Base-by-base conservation (phyloP, 2,797 vertebrate genomes). In the Alcedo atthis region DNA sequence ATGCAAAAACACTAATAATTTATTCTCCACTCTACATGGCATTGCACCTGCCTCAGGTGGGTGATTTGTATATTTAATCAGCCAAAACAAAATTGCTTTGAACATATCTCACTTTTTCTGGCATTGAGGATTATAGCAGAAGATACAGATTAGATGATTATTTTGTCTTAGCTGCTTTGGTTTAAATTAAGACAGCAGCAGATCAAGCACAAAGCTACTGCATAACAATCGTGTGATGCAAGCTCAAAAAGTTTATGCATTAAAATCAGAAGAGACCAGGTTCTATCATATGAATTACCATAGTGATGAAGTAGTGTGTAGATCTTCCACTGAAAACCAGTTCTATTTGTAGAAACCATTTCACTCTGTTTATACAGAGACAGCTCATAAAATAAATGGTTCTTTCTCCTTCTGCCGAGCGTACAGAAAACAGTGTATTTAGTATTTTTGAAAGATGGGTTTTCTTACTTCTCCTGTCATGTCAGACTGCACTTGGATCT, bases 51-150 rank as follows among this genome's bases (percentile, higher is more conserved):
- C 46, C 85, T 93, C 57, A 54, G 58, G 75, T 90, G 57, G 11
- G 66, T 94, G 73, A 68, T 95, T 95, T 95, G 59, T 90, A 40
- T 84, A 58, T 85, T 96, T 95, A 95, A 92, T 79, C 46, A 96
- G 85, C 70, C 85, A 95, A 46, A 71, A 62, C 61, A 96, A 93
- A 92, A 96, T 94, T 94, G 58, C 54, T 96, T 93, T 94, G 77
- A 94, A 83, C 69, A 64, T 70, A 87, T 81, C 66, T 87, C 35
- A 49, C 33, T 93, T 32, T 49, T 77, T n/a, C 48, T 95, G 33
- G 77, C 58, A 63, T 20, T 80, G 58, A 68, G 57, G 59, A 89
- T 80, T 91, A 76, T 8, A 68, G 30, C 67, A 79, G 81, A 45
- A 92, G 25, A 42, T 82, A 91, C 67, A 78, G 64, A 87, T 85